A percentile compares a stretch with the other conserved stretches of the same genome.
phyloP scores from a whole-genome alignment of 2,797 vertebrate species.

The Scolopax rusticola region DNA sequence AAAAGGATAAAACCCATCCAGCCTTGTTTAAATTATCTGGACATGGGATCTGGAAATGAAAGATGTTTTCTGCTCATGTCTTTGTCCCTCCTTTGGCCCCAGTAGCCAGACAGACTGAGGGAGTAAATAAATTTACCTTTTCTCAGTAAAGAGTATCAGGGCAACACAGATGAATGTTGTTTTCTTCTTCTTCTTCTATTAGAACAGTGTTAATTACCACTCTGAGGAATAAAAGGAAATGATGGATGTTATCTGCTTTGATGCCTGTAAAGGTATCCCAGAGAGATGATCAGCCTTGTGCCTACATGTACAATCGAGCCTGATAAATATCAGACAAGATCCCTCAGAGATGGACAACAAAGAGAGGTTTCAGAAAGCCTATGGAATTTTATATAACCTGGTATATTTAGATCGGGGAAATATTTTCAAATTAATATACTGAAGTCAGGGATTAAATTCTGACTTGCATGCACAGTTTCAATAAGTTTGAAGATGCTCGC shows the following conservation, averaged over 20 bases:
- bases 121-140: neutral
- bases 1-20: neutral
- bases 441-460: neutral
- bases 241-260: neutral
- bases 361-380: neutral
- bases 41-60: neutral
- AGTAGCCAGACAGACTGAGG: neutral
- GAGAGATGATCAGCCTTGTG: neutral
- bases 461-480: neutral
- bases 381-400: neutral
- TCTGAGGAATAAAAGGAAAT: neutral
- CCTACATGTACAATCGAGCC: accelerated
- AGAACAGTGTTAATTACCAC: neutral
- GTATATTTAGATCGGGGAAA: neutral
- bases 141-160: neutral
- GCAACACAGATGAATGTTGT: neutral
- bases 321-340: neutral
- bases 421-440: neutral
- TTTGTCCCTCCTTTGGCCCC: neutral
- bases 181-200: neutral
- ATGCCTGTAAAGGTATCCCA: neutral
- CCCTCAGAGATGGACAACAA: neutral
- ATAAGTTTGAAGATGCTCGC: neutral
- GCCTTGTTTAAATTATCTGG: neutral
- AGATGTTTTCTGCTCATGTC: neutral